Evolutionary conservation across 2,797 vertebrate genomes (phyloP).

Genomic region (Nyctalus aviator): DNA sequence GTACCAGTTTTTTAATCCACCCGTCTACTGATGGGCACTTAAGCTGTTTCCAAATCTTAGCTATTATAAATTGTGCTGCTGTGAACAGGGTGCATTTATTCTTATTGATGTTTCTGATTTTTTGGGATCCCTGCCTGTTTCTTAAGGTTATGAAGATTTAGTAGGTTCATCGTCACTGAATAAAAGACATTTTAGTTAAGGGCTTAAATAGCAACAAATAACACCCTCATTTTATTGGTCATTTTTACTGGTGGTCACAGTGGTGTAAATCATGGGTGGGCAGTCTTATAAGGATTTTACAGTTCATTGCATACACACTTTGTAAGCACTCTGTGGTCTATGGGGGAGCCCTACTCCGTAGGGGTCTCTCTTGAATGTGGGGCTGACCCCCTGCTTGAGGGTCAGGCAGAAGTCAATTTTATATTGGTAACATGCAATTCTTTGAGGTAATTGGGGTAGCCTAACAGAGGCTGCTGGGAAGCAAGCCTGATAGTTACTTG

Average conservation of each 20-base stretch:
- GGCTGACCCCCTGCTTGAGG: neutral
- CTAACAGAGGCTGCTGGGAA: neutral
- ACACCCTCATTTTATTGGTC: neutral
- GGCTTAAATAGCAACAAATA: neutral
- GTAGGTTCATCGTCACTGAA: neutral
- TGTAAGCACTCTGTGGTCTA: neutral
- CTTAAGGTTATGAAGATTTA: neutral
- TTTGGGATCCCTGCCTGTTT: neutral
- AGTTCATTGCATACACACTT: neutral
- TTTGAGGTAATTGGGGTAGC: neutral
- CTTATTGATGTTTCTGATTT: too few species aligned
- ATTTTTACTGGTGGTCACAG: neutral
- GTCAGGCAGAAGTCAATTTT: neutral
- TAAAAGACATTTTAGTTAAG: neutral
- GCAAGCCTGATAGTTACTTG: neutral
- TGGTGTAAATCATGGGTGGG: neutral
- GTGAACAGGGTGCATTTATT: too few species aligned
- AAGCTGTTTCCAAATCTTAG: too few species aligned
- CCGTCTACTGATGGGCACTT: too few species aligned
- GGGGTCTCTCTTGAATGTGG: neutral
- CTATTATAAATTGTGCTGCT: too few species aligned
- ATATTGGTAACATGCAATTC: neutral
- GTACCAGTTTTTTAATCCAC: too few species aligned
- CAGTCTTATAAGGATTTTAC: neutral
- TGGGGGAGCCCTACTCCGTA: neutral